phyloP scores from a whole-genome alignment of 1,140 invertebrate genomes.

The Schlechtendalia chinensis region DNA sequence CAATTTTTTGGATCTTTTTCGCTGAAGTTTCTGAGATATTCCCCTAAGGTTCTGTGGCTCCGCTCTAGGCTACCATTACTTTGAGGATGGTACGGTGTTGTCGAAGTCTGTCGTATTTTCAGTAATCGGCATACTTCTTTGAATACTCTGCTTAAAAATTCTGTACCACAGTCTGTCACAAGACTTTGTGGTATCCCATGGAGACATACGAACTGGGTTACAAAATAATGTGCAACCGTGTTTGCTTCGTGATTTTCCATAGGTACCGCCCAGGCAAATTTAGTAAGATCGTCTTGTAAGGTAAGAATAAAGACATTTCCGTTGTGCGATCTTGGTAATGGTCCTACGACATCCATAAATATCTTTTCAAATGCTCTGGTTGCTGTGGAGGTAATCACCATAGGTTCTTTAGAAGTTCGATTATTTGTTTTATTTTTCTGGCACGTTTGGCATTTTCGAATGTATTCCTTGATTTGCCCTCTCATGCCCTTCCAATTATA shows the following conservation, averaged over 20 bases:
- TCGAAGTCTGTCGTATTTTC: not conserved
- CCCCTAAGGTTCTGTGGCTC: constrained; percentile 56
- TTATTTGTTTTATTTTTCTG: not conserved
- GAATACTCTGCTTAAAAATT: not conserved
- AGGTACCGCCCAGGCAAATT: too few species aligned
- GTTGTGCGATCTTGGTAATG: too few species aligned
- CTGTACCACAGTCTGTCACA: not conserved
- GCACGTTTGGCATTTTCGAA: constrained; percentile 10
- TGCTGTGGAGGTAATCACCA: not conserved
- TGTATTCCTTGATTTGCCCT: constrained; percentile 29
- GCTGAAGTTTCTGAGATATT: constrained; percentile 57
- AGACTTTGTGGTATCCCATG: not conserved
- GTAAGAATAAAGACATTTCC: too few species aligned
- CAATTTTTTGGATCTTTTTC: constrained; percentile 56
- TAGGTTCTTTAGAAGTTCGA: not conserved
- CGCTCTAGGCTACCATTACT: constrained; percentile 53
- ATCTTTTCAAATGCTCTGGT: too few species aligned
- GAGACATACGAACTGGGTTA: not conserved
- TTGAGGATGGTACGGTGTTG: not conserved
- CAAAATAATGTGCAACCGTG: constrained; percentile 43
- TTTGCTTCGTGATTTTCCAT: too few species aligned
- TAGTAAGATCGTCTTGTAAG: too few species aligned
- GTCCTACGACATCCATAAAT: too few species aligned
- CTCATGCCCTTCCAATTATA: constrained; percentile 51
- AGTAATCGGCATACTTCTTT: not conserved